Percentiles rank a stretch among this genome's conserved stretches.
Conservation (phyloP, 1,140 invertebrate genomes). For the Aradophagus sp. region DNA sequence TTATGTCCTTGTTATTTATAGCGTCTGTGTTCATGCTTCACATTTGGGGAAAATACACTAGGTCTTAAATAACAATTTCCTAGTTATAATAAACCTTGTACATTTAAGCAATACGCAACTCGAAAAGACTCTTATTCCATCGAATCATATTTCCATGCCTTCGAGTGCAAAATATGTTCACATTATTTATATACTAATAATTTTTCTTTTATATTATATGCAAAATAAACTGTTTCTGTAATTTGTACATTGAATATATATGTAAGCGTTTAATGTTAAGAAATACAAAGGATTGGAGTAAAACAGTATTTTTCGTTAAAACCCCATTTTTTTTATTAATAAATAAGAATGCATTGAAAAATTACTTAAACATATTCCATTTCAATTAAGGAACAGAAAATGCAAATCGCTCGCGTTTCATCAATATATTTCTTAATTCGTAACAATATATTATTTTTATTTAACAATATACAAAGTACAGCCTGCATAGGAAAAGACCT, state of each 20-base stretch:
- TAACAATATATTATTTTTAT: conserved; percentile 65
- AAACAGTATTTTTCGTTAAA: background rate
- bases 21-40: conserved; percentile 99
- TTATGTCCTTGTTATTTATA: conserved; percentile 99
- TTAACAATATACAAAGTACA: conserved; percentile 62
- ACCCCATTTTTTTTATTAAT: background rate
- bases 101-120: conserved; percentile 24
- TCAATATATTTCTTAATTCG: conserved; percentile 60
- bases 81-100: conserved; percentile 35
- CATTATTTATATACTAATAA: conserved; percentile 41
- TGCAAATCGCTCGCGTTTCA: conserved; percentile 14
- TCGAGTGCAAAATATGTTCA: conserved; percentile 8
- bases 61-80: conserved; percentile 80
- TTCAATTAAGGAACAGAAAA: too few species aligned
- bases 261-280: conserved; percentile 21
- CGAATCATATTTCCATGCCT: conserved; percentile 21
- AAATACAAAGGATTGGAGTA: conserved; percentile 32
- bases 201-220: conserved; percentile 26
- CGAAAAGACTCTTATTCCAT: conserved; percentile 15
- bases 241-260: conserved; percentile 24
- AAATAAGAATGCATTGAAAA: conserved; percentile 6
- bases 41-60: conserved; percentile 99
- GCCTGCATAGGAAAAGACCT: conserved; percentile 28
- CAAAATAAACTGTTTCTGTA: conserved; percentile 15
- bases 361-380: too few species aligned